Evolutionary conservation across 2,888 invertebrate genomes (phyloP).

Genomic region (Epistrophe grossulariae): DNA sequence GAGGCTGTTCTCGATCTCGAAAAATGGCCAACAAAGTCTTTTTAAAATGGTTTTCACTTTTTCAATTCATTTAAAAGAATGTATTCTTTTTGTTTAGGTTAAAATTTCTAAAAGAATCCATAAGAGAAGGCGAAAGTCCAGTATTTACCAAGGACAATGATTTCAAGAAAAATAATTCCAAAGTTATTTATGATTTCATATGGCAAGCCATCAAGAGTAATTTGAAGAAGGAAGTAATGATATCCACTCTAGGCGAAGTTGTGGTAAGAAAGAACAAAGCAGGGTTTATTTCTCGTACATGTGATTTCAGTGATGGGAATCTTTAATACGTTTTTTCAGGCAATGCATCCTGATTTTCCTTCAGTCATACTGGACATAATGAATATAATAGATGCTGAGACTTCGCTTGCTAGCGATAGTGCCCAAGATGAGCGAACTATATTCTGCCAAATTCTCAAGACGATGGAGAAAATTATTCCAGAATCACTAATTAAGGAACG

Average conservation of each 20-base stretch:
- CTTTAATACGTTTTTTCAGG: constrained; percentile 84
- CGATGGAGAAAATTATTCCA: constrained; percentile 92
- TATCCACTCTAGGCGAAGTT: constrained; percentile 90
- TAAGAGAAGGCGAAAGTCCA: constrained; percentile 88
- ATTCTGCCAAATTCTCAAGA: constrained; percentile 91
- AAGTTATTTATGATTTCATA: constrained; percentile 91
- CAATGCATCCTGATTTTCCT: constrained; percentile 90
- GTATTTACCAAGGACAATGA: constrained; percentile 86
- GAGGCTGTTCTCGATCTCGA: constrained; percentile 1
- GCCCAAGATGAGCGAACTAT: constrained; percentile 90
- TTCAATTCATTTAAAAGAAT: neutral
- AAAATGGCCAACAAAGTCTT: constrained; percentile 61
- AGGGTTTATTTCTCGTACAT: neutral
- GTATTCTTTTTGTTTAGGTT: constrained; percentile 84
- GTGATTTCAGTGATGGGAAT: neutral
- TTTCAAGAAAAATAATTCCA: constrained; percentile 88
- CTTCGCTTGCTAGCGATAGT: constrained; percentile 86
- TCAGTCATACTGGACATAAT: constrained; percentile 93
- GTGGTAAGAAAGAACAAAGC: constrained; percentile 87
- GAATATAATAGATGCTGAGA: constrained; percentile 93
- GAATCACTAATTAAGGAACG: constrained; percentile 96
- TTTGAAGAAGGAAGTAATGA: constrained; percentile 91
- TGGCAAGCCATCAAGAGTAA: constrained; percentile 90
- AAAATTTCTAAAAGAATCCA: constrained; percentile 87
- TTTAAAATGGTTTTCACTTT: constrained; percentile 44